These are phyloP conservation scores for Sebastes dallii DNA, from an alignment of 2,797 vertebrate species.

Conservation along the genomic window DNA sequence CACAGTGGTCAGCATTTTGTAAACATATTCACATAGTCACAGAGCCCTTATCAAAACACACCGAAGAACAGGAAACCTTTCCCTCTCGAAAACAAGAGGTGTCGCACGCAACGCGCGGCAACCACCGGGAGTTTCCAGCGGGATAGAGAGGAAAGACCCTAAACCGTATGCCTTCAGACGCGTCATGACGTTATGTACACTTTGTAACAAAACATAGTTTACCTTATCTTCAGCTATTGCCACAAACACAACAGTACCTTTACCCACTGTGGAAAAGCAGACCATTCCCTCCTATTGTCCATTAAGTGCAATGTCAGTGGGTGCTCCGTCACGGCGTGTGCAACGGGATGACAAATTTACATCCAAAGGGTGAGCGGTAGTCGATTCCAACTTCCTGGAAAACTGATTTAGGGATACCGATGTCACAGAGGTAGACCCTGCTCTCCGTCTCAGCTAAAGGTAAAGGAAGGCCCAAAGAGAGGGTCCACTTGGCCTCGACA, in stretches of 20 bases:
- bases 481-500: slow-evolving; percentile 91
- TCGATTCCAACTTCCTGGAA: slow-evolving; percentile 91
- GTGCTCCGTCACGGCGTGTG: slow-evolving; percentile 82
- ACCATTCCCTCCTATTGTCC: neutral
- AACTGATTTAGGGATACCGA: slow-evolving; percentile 90
- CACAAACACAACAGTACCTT: neutral
- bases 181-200: neutral
- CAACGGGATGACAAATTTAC: slow-evolving; percentile 92
- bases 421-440: slow-evolving; percentile 92
- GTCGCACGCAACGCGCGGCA: slow-evolving; percentile 50
- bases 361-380: slow-evolving; percentile 92
- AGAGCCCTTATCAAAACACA: slow-evolving; percentile 67
- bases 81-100: slow-evolving; percentile 56
- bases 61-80: slow-evolving; percentile 62
- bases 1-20: slow-evolving; percentile 71
- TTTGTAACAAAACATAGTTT: neutral
- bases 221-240: neutral
- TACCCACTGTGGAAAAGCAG: neutral
- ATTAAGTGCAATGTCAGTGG: neutral
- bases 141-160: neutral
- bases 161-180: neutral
- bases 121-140: slow-evolving; percentile 3
- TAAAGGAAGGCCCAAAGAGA: slow-evolving; percentile 89
- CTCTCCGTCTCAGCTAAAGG: slow-evolving; percentile 85
- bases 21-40: slow-evolving; percentile 57